Conservation (phyloP, 2,797 vertebrate species). For the Brachyrhaphis roseni region DNA sequence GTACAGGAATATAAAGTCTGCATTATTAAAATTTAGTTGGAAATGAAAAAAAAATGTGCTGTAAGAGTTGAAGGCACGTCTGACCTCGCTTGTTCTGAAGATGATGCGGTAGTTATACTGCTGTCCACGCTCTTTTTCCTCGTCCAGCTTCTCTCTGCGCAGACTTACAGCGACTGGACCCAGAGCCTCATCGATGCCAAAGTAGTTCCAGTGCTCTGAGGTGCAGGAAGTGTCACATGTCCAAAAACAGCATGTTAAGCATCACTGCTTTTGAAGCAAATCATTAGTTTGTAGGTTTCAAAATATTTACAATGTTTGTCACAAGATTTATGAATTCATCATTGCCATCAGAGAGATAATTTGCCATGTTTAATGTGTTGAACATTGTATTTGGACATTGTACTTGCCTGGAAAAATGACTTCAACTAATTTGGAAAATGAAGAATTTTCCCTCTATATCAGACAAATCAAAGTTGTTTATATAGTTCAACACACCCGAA, state of each 20-base stretch:
- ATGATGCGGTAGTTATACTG: conserved; percentile 95
- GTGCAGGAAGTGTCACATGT: conserved; percentile 18
- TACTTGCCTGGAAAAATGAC: background rate
- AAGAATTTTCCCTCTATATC: background rate
- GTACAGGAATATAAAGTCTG: conserved; percentile 13
- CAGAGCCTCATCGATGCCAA: conserved; percentile 92
- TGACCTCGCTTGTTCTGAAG: conserved; percentile 96
- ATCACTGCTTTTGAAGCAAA: conserved; percentile 1
- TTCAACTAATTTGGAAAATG: background rate
- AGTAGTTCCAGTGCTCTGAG: conserved; percentile 98
- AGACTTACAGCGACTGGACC: conserved; percentile 95
- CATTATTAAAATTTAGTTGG: conserved; percentile 2
- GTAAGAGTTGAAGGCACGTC: conserved; percentile 28
- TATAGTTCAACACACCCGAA: background rate
- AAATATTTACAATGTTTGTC: background rate
- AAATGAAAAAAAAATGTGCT: conserved; percentile 4
- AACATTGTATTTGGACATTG: background rate
- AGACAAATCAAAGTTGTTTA: background rate
- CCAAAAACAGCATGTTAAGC: background rate
- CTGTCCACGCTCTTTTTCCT: conserved; percentile 93
- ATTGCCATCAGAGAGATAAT: background rate
- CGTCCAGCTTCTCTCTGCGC: conserved; percentile 94
- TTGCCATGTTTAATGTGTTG: background rate
- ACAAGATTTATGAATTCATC: background rate
- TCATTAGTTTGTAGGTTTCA: background rate